Evolutionary conservation across 53 echinoderm and acorn worm genomes (phyloP).

Genomic region (Holothuria leucospilota): DNA sequence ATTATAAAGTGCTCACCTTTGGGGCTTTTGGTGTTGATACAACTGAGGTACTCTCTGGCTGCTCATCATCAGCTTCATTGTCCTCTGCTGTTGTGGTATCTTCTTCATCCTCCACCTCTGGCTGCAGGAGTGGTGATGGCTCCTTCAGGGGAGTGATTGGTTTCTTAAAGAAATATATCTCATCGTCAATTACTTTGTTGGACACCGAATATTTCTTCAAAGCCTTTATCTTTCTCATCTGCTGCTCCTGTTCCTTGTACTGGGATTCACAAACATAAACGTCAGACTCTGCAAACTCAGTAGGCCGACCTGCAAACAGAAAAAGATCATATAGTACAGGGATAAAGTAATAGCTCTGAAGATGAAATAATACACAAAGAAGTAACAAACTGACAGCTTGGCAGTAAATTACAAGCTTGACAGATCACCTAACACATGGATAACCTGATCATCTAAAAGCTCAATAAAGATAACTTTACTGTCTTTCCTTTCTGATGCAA

Average conservation of each 20-base stretch:
- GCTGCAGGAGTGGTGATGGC: constrained; percentile 90
- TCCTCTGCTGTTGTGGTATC: constrained; percentile 44
- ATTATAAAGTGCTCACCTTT: neutral
- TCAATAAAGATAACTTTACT: too few relatives aligned
- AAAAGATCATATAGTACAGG: neutral
- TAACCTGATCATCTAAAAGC: too few relatives aligned
- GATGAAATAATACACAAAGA: too few relatives aligned
- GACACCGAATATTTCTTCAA: constrained; percentile 85
- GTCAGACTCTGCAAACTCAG: constrained; percentile 83
- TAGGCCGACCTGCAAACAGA: constrained; percentile 80
- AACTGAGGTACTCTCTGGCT: constrained; percentile 41
- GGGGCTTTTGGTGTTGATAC: constrained; percentile 68
- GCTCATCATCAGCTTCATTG: constrained; percentile 30
- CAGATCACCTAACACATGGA: too few relatives aligned
- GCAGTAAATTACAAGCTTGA: too few relatives aligned
- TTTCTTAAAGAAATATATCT: constrained; percentile 99
- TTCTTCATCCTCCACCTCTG: constrained; percentile 58
- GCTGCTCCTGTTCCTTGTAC: constrained; percentile 92
- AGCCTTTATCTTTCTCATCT: constrained; percentile 83
- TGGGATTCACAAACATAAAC: constrained; percentile 92
- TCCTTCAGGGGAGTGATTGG: constrained; percentile 96
- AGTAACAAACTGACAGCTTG: too few relatives aligned
- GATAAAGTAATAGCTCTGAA: too few relatives aligned
- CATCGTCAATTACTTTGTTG: constrained; percentile 97
- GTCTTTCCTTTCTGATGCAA: too few relatives aligned